These are phyloP conservation scores for Onchidella celtica DNA, from an alignment of 2,888 invertebrate species.

Conservation along the genomic window DNA sequence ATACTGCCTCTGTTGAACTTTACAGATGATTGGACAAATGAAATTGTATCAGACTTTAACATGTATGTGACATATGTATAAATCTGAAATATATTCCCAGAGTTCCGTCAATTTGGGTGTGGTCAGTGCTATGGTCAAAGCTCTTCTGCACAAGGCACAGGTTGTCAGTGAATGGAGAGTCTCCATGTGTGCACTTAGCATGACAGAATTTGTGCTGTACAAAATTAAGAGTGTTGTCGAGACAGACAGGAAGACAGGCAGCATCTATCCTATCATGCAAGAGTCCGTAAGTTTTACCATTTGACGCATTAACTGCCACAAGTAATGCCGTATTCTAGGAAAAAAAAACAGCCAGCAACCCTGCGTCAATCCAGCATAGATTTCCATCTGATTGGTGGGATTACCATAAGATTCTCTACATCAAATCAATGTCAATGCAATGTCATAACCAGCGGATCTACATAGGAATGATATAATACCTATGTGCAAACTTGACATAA, in stretches of 20 bases:
- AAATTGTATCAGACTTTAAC: no score
- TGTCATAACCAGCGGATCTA: no score
- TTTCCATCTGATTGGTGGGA: no score
- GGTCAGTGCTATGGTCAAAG: conserved; percentile 67
- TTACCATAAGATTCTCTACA: no score
- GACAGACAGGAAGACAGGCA: conserved; percentile 59
- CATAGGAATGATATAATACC: no score
- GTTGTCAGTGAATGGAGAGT: conserved; percentile 60
- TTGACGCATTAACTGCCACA: neutral
- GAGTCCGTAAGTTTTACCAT: conserved; percentile 56
- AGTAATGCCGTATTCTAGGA: neutral
- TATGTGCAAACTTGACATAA: no score
- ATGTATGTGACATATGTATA: no score
- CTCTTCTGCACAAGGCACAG: conserved; percentile 65
- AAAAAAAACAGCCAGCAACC: neutral
- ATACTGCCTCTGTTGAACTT: no score
- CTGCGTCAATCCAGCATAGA: no score
- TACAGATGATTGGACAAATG: no score
- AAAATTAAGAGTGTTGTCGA: conserved; percentile 67
- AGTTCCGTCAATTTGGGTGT: conserved; percentile 66
- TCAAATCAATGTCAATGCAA: no score
- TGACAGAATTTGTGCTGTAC: conserved; percentile 61
- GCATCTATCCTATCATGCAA: conserved; percentile 58
- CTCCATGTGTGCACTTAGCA: conserved; percentile 62
- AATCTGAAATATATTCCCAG: conserved; percentile 56